Evolutionary conservation across 2,113 vertebrate species (phyloP).

Genomic region (Aspiorhynchus laticeps): DNA sequence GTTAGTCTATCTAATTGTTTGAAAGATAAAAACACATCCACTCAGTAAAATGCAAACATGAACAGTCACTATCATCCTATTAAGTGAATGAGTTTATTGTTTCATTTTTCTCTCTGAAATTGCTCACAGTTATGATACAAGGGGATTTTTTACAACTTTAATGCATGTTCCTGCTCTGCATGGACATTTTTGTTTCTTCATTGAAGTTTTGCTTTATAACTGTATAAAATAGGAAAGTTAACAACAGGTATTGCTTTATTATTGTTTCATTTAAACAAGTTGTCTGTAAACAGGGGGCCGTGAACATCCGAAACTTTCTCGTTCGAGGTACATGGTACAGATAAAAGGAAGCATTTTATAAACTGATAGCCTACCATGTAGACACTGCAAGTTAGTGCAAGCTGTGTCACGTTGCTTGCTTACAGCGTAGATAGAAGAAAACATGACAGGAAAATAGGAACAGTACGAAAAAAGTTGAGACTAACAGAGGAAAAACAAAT

Average conservation of each 20-base stretch:
- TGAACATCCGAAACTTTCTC: constrained; percentile 68
- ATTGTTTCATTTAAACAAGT: constrained; percentile 79
- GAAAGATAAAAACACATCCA: background rate
- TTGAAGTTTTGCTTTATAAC: constrained; percentile 59
- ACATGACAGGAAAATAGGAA: constrained; percentile 71
- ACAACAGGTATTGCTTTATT: constrained; percentile 90
- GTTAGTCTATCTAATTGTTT: background rate
- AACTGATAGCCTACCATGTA: constrained; percentile 32
- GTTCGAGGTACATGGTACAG: constrained; percentile 75
- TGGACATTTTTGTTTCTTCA: constrained; percentile 63
- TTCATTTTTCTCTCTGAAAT: constrained; percentile 79
- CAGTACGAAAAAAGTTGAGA: constrained; percentile 62
- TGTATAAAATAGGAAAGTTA: constrained; percentile 83
- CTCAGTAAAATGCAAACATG: background rate
- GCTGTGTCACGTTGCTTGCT: background rate
- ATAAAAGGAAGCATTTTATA: constrained; percentile 85
- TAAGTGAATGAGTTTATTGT: constrained; percentile 93
- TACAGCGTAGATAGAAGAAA: constrained; percentile 63
- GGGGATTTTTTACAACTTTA: constrained; percentile 83
- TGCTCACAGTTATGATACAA: constrained; percentile 95
- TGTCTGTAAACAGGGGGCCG: constrained; percentile 72
- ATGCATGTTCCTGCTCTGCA: constrained; percentile 85
- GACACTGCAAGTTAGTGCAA: background rate
- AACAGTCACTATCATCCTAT: constrained; percentile 38
- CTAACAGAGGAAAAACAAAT: constrained; percentile 67